Percentiles rank a stretch among this genome's conserved stretches.
Conservation (phyloP, 2,113 vertebrate genomes). For the Pteruthius melanotis region DNA sequence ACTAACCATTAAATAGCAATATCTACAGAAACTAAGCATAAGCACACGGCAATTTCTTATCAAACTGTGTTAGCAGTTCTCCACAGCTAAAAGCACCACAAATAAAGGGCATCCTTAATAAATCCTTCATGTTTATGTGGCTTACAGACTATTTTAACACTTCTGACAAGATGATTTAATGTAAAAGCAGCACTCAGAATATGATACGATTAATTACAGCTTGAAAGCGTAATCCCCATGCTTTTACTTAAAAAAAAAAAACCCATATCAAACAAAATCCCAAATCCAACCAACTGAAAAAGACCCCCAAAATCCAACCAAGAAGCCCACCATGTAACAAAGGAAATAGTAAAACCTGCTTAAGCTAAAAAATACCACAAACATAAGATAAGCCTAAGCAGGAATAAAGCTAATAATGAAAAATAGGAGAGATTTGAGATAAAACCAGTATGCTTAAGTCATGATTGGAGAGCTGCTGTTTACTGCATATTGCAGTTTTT, state of each 20-base stretch:
- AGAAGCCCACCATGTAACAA: neutral
- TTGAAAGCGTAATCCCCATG: neutral
- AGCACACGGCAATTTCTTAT: neutral
- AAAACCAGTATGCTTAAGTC: neutral
- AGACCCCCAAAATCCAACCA: fast-evolving
- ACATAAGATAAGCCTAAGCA: neutral
- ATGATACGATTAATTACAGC: neutral
- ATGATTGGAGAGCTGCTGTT: neutral
- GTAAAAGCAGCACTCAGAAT: neutral
- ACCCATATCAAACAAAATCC: neutral
- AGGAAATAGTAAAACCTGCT: neutral
- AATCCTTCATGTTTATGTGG: neutral
- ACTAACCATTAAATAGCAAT: neutral
- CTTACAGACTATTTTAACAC: neutral
- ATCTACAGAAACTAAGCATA: neutral
- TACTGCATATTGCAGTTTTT: neutral
- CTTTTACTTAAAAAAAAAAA: neutral
- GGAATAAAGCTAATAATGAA: neutral
- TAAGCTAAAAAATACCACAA: neutral
- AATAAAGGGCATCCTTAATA: neutral
- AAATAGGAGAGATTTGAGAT: neutral
- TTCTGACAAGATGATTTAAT: neutral
- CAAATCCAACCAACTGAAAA: neutral
- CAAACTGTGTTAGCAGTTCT: neutral
- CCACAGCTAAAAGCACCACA: neutral